A percentile compares a stretch with the other conserved stretches of the same genome.
These are phyloP conservation scores for Denticeps clupeoides DNA, from an alignment of 2,797 vertebrate genomes.

Conservation along the genomic window DNA sequence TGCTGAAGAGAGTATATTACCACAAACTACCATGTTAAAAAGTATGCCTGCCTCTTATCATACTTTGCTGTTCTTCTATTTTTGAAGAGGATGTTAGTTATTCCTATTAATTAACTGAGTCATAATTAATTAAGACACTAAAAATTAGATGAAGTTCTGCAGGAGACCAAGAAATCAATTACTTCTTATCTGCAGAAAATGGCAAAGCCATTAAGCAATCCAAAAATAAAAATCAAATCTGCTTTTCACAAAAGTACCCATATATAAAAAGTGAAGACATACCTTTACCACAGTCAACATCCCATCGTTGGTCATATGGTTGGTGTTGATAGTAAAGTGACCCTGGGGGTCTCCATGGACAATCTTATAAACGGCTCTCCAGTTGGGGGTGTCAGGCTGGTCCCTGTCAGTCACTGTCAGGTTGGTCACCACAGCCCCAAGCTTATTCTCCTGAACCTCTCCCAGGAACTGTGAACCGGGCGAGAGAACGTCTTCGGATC, in stretches of 20 bases:
- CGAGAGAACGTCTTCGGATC: background rate
- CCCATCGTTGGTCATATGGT: constrained; percentile 88
- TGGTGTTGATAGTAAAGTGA: constrained; percentile 85
- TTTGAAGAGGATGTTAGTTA: too few relatives aligned
- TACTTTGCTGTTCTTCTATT: too few relatives aligned
- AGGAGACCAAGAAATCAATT: too few relatives aligned
- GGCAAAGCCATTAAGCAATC: too few relatives aligned
- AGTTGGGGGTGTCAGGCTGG: constrained; percentile 93
- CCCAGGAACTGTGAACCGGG: constrained; percentile 69
- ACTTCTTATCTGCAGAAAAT: too few relatives aligned
- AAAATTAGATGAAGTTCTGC: too few relatives aligned
- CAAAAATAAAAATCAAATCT: too few relatives aligned
- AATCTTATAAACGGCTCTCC: constrained; percentile 89
- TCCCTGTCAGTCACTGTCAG: constrained; percentile 86
- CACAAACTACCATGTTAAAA: too few relatives aligned
- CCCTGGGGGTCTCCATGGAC: constrained; percentile 84
- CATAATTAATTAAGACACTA: too few relatives aligned
- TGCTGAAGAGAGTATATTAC: too few relatives aligned
- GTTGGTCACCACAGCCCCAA: constrained; percentile 85
- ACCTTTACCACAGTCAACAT: constrained; percentile 94
- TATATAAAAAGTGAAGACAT: constrained; percentile 11
- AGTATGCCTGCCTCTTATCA: too few relatives aligned
- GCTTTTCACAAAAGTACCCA: background rate
- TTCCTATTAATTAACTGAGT: too few relatives aligned
- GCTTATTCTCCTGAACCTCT: constrained; percentile 85